These are phyloP conservation scores for Batillaria attramentaria DNA, from an alignment of 1,140 invertebrate species.

Conservation along the genomic window DNA sequence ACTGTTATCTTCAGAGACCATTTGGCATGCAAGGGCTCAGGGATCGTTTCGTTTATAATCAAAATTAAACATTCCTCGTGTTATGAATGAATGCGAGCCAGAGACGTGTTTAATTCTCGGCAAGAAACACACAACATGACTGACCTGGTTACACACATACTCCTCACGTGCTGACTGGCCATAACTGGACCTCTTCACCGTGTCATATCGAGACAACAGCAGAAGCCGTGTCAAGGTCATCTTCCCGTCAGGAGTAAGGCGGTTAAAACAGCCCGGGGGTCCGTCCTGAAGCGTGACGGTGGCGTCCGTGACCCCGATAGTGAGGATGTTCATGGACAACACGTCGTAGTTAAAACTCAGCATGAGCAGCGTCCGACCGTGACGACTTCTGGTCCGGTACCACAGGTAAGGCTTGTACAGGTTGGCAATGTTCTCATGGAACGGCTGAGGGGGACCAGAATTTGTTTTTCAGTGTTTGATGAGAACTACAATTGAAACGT, in stretches of 20 bases:
- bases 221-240: constrained; percentile 51
- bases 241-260: constrained; percentile 46
- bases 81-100: too few species aligned
- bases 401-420: constrained; percentile 63
- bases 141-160: constrained; percentile 63
- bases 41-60: too few species aligned
- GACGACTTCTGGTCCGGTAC: constrained; percentile 61
- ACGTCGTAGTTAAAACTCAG: constrained; percentile 69
- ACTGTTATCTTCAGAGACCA: too few species aligned
- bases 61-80: too few species aligned
- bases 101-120: too few species aligned
- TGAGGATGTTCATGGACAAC: constrained; percentile 65
- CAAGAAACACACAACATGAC: too few species aligned
- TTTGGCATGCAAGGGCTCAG: too few species aligned
- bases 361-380: constrained; percentile 67
- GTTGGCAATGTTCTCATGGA: constrained; percentile 36
- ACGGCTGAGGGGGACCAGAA: constrained; percentile 35
- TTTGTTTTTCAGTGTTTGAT: constrained; percentile 5
- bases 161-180: constrained; percentile 36
- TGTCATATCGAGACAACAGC: constrained; percentile 54
- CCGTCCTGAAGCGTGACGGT: constrained; percentile 52
- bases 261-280: constrained; percentile 61
- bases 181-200: constrained; percentile 27
- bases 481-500: background rate
- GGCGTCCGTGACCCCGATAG: constrained; percentile 59